Evolutionary conservation across 2,888 invertebrate genomes (phyloP).

Genomic region (Achlya flavicornis): DNA sequence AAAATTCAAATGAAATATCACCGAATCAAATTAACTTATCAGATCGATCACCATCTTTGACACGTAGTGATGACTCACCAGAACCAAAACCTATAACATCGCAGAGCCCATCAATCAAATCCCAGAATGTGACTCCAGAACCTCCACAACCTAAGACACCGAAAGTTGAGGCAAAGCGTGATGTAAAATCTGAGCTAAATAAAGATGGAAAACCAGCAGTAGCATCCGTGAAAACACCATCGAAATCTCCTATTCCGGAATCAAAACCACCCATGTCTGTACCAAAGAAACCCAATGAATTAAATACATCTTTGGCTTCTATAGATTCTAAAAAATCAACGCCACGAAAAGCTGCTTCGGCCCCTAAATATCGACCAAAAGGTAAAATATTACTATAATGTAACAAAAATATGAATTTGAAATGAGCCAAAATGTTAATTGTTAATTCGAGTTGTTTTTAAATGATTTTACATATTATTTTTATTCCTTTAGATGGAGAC

Average conservation of each 20-base stretch:
- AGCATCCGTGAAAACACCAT: constrained; percentile 53
- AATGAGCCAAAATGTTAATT: constrained; percentile 60
- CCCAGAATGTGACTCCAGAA: constrained; percentile 61
- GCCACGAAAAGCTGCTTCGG: constrained; percentile 71
- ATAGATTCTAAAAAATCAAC: constrained; percentile 69
- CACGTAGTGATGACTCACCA: constrained; percentile 79
- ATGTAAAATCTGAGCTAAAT: constrained; percentile 34
- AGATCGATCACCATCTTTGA: constrained; percentile 78
- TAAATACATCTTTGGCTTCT: constrained; percentile 55
- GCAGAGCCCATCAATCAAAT: constrained; percentile 56
- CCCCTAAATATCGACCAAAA: constrained; percentile 74
- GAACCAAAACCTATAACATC: constrained; percentile 64
- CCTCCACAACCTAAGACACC: constrained; percentile 71
- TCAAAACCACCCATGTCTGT: constrained; percentile 54
- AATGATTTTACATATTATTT: not conserved
- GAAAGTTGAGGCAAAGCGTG: constrained; percentile 52
- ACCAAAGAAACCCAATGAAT: constrained; percentile 72
- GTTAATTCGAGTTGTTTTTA: constrained; percentile 12
- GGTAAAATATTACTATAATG: constrained; percentile 53
- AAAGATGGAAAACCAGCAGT: constrained; percentile 47
- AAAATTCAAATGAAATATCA: constrained; percentile 42
- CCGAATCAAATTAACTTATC: constrained; percentile 58
- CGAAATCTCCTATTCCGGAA: constrained; percentile 63
- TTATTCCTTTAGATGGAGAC: constrained; percentile 88
- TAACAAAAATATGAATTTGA: constrained; percentile 34